Conservation (phyloP, 2,113 vertebrate species). For the Choloepus hoffmanni region DNA sequence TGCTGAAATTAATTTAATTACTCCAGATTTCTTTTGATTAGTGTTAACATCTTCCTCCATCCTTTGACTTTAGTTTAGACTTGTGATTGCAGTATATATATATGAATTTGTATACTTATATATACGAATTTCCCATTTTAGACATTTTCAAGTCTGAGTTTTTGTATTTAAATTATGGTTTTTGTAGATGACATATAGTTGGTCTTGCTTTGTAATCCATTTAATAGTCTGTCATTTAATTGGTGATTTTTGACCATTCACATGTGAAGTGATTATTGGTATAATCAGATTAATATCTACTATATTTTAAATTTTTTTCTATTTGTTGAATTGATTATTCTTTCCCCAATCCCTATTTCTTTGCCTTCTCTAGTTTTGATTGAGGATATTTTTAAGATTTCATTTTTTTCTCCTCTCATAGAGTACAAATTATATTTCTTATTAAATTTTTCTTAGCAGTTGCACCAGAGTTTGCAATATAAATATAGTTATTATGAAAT, state of each 20-base stretch:
- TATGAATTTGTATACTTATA: too few species aligned
- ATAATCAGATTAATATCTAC: neutral
- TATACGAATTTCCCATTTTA: too few species aligned
- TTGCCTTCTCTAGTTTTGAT: neutral
- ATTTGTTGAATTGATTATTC: neutral
- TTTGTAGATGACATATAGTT: neutral
- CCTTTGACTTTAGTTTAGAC: neutral
- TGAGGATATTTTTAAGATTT: neutral
- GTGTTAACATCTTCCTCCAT: neutral
- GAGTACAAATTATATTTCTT: neutral
- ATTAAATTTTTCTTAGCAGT: neutral
- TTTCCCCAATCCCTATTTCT: neutral
- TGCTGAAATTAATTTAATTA: neutral
- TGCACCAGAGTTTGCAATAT: neutral
- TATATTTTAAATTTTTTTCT: neutral
- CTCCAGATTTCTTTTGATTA: neutral
- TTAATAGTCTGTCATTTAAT: neutral
- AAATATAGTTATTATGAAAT: neutral
- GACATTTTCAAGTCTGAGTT: neutral
- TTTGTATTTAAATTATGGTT: neutral
- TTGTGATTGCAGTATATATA: too few species aligned
- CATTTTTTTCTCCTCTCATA: neutral
- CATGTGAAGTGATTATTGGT: neutral
- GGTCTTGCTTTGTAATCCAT: neutral
- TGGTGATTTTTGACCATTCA: neutral